Evolutionary conservation across 2,113 vertebrate genomes (phyloP), one percentile per base, ranked within the genome.

Genomic region (Raja brachyura): DNA sequence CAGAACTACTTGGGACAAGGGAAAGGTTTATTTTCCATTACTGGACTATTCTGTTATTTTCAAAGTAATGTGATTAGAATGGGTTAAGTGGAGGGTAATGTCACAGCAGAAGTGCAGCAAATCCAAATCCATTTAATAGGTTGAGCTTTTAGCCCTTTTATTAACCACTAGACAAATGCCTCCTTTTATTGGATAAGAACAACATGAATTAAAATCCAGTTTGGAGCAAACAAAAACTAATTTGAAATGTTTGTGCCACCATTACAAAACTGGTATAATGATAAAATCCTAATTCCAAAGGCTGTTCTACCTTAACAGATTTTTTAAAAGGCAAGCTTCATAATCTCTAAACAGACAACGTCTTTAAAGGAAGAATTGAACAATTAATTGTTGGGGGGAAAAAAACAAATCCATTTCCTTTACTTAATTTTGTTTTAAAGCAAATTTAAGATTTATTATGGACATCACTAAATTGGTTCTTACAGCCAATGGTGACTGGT

Each of bases 1-100:
- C 33, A 92, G 20, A 92, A 48, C 90, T 54, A 92, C 90, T 25
- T 92, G 61, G 90, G 90, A 39, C 48, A 39, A 56, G 68, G 90
- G 33, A 22, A 61, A 73, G 54, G 31, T 31, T 92, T 92, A 7
- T 25, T 92, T 28, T 48, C 25, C 90, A 54, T 3, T 74, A 92
- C 20, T 39, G 22, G 20, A 74, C n/a, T 73, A 13, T 54, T 70
- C 39, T 6, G 33, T 73, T 92, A 74, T 92, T 8, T 48, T 92
- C 31, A 33, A 70, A 92, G 20, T 70, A 90, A 92, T 70, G 68
- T 31, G 48, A 73, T 92, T 73, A 74, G 20, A 92, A 74, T 74
- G 68, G 39, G 33, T 28, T 48, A 11, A 68, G 86, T 90, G 20
- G 66, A 48, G 63, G 39, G 68, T 92, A 54, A 92, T 48, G 68